Conservation (phyloP, 2,113 vertebrate species). For the Heloderma charlesbogerti region DNA sequence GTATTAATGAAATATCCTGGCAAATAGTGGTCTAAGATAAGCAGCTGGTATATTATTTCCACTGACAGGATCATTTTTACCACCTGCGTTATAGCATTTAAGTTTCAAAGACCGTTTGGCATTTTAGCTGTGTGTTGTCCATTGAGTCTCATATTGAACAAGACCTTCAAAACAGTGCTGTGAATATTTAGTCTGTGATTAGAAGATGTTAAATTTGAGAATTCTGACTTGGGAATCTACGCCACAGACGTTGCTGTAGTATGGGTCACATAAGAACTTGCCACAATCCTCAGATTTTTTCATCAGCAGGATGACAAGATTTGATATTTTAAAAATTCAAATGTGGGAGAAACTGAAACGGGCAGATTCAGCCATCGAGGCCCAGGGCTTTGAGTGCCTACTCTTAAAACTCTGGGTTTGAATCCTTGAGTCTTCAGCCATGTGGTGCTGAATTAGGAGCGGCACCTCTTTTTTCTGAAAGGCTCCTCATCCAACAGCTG, state of each 20-base stretch:
- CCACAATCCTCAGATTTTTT: no score
- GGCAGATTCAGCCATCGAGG: no score
- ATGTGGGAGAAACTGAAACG: no score
- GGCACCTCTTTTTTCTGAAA: no score
- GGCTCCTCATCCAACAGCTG: no score
- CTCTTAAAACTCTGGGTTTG: no score
- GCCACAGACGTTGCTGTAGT: not conserved
- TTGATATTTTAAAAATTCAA: no score
- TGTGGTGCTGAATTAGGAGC: no score
- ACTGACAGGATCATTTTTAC: not conserved
- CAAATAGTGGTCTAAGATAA: not conserved
- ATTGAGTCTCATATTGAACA: not conserved
- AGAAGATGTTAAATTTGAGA: not conserved
- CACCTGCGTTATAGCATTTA: not conserved
- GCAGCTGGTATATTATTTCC: not conserved
- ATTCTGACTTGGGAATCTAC: not conserved
- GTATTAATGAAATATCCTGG: not conserved
- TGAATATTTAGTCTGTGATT: not conserved
- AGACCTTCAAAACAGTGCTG: not conserved
- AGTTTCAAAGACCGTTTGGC: conserved; percentile 8
- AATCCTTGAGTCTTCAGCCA: no score
- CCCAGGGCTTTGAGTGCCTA: no score
- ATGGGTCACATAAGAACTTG: no score
- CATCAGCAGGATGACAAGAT: no score
- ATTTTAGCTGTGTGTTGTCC: not conserved